These are phyloP conservation scores for Hexactinellida sp. DNA, from an alignment of 37 sponge, comb jelly and placozoan species.

Conservation along the genomic window DNA sequence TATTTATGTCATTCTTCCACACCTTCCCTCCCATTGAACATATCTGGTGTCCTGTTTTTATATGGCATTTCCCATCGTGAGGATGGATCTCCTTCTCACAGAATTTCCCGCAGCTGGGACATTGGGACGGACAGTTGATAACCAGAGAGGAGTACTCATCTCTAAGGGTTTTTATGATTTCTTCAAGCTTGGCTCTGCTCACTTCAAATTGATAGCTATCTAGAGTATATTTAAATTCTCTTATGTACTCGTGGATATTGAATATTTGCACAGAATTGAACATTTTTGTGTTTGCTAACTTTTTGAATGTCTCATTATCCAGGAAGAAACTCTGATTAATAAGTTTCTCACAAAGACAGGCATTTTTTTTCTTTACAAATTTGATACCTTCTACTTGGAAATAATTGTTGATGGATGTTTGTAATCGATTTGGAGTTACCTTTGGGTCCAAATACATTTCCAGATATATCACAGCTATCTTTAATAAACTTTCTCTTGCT, in stretches of 20 bases:
- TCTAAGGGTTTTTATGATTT: neutral
- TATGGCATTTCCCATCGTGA: neutral
- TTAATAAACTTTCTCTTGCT: neutral
- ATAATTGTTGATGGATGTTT: neutral
- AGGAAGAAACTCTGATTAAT: neutral
- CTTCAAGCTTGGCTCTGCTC: neutral
- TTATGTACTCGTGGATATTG: neutral
- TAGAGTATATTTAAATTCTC: neutral
- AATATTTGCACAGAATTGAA: neutral
- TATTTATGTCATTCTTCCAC: neutral
- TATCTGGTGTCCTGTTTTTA: neutral
- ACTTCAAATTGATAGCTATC: neutral
- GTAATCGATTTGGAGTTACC: neutral
- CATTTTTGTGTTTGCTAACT: neutral
- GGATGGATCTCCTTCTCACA: neutral
- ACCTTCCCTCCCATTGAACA: neutral
- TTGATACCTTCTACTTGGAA: neutral
- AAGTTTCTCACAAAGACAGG: neutral
- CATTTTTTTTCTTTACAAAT: neutral
- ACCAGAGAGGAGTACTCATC: neutral
- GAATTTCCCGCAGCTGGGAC: neutral
- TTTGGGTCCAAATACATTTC: neutral
- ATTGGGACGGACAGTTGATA: neutral
- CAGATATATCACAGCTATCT: neutral
- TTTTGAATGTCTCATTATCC: neutral